Percentiles rank a stretch among this genome's conserved stretches.
Evolutionary conservation across 2,888 invertebrate species (phyloP).

Genomic region (Aporophyla nigra): DNA sequence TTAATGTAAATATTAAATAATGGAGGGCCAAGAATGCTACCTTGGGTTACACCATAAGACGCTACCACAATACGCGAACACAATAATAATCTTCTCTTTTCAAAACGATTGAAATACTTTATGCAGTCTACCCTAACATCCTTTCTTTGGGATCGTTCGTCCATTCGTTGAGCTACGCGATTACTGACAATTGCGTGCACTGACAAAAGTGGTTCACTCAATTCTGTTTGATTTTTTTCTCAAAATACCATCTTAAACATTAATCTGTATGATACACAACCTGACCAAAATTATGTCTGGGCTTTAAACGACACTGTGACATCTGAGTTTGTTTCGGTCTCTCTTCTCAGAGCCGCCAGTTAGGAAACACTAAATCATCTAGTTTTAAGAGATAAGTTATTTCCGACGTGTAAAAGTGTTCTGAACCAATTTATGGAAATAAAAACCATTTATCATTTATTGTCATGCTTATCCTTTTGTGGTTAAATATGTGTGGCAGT

Average conservation of each 20-base stretch:
- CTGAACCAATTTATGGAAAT: not conserved
- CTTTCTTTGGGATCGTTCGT: not conserved
- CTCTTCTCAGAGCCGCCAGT: not conserved
- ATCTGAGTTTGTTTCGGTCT: not conserved
- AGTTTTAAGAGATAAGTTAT: not conserved
- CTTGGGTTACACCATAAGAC: too few species aligned
- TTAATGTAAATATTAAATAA: too few species aligned
- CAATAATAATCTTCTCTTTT: too few species aligned
- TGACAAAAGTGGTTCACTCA: not conserved
- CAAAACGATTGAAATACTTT: too few species aligned
- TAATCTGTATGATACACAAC: not conserved
- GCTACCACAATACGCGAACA: too few species aligned
- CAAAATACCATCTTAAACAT: not conserved
- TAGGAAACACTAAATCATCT: not conserved
- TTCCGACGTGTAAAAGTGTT: not conserved
- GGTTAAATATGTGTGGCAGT: not conserved
- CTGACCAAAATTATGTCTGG: not conserved
- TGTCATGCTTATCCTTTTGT: slow-evolving; percentile 16
- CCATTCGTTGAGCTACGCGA: not conserved
- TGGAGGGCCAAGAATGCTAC: too few species aligned
- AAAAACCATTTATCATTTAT: not conserved
- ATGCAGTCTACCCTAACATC: not conserved
- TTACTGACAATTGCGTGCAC: not conserved
- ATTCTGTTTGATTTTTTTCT: not conserved
- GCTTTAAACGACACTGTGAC: not conserved